phyloP scores from a whole-genome alignment of 1,140 invertebrate genomes.

The Lucilia sericata region DNA sequence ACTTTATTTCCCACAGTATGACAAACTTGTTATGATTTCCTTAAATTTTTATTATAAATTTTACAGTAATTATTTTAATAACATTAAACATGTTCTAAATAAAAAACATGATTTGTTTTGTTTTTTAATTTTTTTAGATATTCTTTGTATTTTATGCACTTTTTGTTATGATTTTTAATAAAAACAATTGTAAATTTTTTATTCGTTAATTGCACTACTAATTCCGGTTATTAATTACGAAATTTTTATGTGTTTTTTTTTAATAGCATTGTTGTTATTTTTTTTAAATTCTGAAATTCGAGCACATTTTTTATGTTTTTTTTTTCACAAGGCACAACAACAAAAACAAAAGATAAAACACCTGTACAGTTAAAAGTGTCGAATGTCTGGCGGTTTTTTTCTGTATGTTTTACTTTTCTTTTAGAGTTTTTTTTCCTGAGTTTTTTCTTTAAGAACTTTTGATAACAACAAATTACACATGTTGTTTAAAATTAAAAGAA shows the following conservation, averaged over 20 bases:
- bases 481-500: neutral
- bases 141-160: no score
- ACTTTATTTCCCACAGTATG: no score
- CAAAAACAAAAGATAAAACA: neutral
- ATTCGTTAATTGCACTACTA: neutral
- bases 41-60: no score
- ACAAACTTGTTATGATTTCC: no score
- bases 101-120: no score
- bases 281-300: neutral
- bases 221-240: neutral
- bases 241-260: neutral
- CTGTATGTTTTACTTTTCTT: neutral
- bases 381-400: neutral
- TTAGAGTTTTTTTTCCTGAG: neutral
- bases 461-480: neutral
- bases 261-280: neutral
- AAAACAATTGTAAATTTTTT: no score
- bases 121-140: no score
- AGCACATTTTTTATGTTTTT: no score
- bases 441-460: neutral
- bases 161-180: no score
- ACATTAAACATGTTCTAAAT: no score
- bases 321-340: neutral
- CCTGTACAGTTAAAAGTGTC: constrained; percentile 7
- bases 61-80: no score